Percentiles rank a stretch among this genome's conserved stretches.
Evolutionary conservation across 2,888 invertebrate species (phyloP).

Genomic region (Agriopis leucophaearia): DNA sequence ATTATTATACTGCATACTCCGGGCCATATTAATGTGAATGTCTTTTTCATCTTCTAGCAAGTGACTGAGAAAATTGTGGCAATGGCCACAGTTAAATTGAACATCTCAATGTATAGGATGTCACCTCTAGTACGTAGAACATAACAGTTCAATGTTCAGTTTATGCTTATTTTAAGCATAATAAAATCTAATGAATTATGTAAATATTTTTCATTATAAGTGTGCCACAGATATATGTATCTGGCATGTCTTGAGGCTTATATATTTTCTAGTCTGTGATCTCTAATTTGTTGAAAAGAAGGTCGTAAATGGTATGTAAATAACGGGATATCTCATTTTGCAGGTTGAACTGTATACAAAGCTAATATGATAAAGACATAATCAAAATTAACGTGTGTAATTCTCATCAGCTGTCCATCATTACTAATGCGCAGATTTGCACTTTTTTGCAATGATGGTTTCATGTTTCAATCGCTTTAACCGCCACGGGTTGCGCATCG

Average conservation of each 20-base stretch:
- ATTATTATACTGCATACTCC: neutral
- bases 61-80: too few species aligned
- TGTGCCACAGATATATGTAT: slow-evolving; percentile 24
- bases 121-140: too few species aligned
- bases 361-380: slow-evolving; percentile 46
- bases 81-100: too few species aligned
- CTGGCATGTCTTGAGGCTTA: slow-evolving; percentile 59
- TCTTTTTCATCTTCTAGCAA: too few species aligned
- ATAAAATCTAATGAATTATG: neutral
- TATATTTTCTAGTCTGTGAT: slow-evolving; percentile 67
- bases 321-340: slow-evolving; percentile 46
- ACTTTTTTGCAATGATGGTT: slow-evolving; percentile 36
- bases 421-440: slow-evolving; percentile 66
- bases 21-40: too few species aligned
- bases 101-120: too few species aligned
- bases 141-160: neutral
- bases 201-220: neutral
- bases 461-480: too few species aligned
- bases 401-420: slow-evolving; percentile 57
- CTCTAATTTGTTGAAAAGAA: slow-evolving; percentile 48
- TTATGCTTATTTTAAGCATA: neutral
- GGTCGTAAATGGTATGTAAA: slow-evolving; percentile 4
- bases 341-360: slow-evolving; percentile 51
- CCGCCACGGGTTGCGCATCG: too few species aligned
- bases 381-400: slow-evolving; percentile 41